Evolutionary conservation across 1,140 invertebrate genomes (phyloP), one percentile per base, ranked within the genome.

Genomic region (Globodera rostochiensis): DNA sequence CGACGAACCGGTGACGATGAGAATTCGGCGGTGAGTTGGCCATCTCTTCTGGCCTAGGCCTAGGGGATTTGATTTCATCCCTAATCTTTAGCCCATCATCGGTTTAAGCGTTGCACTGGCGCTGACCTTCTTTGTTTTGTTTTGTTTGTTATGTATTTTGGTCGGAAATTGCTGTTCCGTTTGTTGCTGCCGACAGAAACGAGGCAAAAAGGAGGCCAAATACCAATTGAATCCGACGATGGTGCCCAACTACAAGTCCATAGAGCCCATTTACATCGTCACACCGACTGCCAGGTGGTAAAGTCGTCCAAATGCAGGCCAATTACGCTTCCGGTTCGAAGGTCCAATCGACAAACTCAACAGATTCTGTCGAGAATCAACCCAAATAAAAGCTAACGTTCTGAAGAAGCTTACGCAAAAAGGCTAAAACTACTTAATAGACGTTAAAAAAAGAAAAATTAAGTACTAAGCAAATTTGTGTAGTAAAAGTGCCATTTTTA

Each of bases 211-310:
- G 45, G 3, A n/a, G 64, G 21, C 76, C 36, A 82, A 81, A 69
- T 82, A 82, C 60, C 67, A 82, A 36, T 67, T 82, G 11, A 83
- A 80, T 36, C 81, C 81, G 25, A 15, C 74, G 21, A 73, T 78
- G 49, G n/a, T 80, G n/a, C 79, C 73, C 50, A 84, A 50, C 53
- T 82, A 82, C 70, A 82, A 82, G 76, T 49, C 81, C 21, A 80
- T 82, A 19, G 81, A 82, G 49, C 81, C 81, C 7, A 82, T 82
- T 76, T 82, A 82, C 47, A 83, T 82, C 74, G 81, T 82, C 13
- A 83, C 81, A 8, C 81, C 81, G 9, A 77, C 50, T 47, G 66
- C n/a, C 25, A 82, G 79, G 53, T 79, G 6, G 9, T 69, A 49
- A 13, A 25, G 71, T 36, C n/a, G 36, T 36, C 2, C 1, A 36